These are phyloP conservation scores for Pachypanchax playfairii DNA, from an alignment of 2,113 vertebrate species.

Conservation along the genomic window DNA sequence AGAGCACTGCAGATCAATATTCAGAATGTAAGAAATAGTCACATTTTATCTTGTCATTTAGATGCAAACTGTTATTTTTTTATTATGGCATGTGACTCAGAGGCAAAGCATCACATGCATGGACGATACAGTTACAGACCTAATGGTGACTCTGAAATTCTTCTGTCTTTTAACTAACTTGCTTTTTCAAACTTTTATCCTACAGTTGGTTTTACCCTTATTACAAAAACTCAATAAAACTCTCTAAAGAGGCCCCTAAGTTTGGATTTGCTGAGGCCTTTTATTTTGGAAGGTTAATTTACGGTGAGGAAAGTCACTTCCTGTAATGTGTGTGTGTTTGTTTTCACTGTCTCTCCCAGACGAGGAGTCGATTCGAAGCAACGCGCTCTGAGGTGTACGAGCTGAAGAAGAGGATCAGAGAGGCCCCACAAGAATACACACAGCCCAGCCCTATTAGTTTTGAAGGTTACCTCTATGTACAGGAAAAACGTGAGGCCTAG, in stretches of 20 bases:
- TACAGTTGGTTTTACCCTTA: too few relatives aligned
- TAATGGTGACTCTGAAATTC: too few relatives aligned
- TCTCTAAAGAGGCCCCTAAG: conserved; percentile 3
- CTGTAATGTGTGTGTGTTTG: conserved; percentile 28
- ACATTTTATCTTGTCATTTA: neutral
- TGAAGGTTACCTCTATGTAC: conserved; percentile 95
- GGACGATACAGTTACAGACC: too few relatives aligned
- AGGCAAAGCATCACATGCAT: too few relatives aligned
- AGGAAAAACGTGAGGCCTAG: conserved; percentile 90
- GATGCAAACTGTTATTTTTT: neutral
- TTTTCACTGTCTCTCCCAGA: conserved; percentile 74
- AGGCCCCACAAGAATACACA: conserved; percentile 89
- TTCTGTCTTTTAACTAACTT: too few relatives aligned
- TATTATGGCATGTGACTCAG: too few relatives aligned
- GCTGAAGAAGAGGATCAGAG: conserved; percentile 92
- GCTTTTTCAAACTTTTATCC: too few relatives aligned
- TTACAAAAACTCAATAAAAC: neutral
- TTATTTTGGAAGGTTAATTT: neutral
- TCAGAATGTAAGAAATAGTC: conserved; percentile 89
- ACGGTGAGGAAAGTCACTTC: conserved; percentile 31
- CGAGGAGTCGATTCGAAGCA: conserved; percentile 94
- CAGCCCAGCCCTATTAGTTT: conserved; percentile 89
- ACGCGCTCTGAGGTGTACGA: conserved; percentile 92
- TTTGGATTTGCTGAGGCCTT: conserved; percentile 11
- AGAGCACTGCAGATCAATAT: conserved; percentile 95